Percentiles rank a stretch among this genome's conserved stretches.
These are phyloP conservation scores for Chauna torquata DNA, from an alignment of 2,113 vertebrate species.

Conservation along the genomic window DNA sequence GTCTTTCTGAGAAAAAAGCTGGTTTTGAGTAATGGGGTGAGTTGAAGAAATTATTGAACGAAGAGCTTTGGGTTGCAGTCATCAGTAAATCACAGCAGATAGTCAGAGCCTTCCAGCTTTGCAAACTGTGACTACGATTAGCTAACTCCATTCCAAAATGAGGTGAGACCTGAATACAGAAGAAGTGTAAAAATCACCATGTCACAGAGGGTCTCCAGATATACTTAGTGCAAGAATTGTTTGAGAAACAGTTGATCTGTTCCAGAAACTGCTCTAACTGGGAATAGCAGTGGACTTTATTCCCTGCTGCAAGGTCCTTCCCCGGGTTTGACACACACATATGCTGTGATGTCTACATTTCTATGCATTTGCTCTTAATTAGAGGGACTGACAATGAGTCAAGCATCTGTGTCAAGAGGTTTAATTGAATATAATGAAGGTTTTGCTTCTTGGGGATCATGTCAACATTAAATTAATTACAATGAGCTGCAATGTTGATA, in stretches of 20 bases:
- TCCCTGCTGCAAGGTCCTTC: not conserved
- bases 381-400: not conserved
- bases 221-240: not conserved
- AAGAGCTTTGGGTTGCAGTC: not conserved
- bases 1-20: not conserved
- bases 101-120: not conserved
- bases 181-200: not conserved
- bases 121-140: not conserved
- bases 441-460: constrained; percentile 16
- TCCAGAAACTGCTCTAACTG: not conserved
- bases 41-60: not conserved
- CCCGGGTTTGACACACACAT: not conserved
- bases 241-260: not conserved
- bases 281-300: not conserved
- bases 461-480: constrained; percentile 41
- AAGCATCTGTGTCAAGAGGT: not conserved
- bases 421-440: constrained; percentile 21
- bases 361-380: not conserved
- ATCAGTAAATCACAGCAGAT: not conserved
- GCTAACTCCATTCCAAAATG: not conserved
- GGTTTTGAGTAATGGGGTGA: not conserved
- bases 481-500: not conserved
- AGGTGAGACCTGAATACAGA: not conserved
- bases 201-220: not conserved
- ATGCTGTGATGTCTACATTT: not conserved